These are phyloP conservation scores for Nannoperca australis DNA, from an alignment of 2,797 vertebrate species.

Conservation along the genomic window DNA sequence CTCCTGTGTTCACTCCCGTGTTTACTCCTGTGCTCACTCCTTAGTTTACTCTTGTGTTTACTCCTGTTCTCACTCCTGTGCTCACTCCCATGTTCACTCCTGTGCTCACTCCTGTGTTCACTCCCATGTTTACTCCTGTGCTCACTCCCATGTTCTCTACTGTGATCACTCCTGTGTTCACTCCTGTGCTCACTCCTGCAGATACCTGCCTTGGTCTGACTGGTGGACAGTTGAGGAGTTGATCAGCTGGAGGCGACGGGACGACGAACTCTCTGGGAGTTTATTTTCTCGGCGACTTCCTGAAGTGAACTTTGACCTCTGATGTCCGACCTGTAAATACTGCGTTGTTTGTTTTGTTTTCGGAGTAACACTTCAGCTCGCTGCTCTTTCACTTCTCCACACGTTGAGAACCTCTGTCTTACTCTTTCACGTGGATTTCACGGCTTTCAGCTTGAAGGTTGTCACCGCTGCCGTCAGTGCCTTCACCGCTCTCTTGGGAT, in stretches of 20 bases:
- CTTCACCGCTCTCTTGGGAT: conserved; percentile 69
- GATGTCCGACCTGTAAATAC: conserved; percentile 18
- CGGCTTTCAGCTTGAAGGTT: neutral
- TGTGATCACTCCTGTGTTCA: no score
- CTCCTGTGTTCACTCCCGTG: no score
- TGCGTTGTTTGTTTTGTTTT: conserved; percentile 14
- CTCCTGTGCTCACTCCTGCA: conserved; percentile 19
- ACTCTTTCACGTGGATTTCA: neutral
- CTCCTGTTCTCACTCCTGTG: no score
- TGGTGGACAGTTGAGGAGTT: conserved; percentile 20
- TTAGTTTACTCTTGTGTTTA: no score
- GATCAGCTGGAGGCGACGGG: conserved; percentile 13
- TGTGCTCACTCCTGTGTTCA: no score
- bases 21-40: no score
- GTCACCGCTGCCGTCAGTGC: conserved; percentile 70
- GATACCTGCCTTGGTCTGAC: conserved; percentile 61
- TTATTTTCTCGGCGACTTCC: conserved; percentile 14
- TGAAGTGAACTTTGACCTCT: conserved; percentile 45
- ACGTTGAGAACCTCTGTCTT: conserved; percentile 40
- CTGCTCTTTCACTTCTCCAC: neutral
- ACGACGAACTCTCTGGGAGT: conserved; percentile 10
- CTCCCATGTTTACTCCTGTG: neutral
- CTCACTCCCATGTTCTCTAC: neutral
- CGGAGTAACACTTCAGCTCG: conserved; percentile 1
- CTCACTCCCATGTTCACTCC: no score